Percentiles rank a stretch among this genome's conserved stretches.
Conservation (phyloP, 2,888 invertebrate genomes). For the Schizotus pectinicornis region DNA sequence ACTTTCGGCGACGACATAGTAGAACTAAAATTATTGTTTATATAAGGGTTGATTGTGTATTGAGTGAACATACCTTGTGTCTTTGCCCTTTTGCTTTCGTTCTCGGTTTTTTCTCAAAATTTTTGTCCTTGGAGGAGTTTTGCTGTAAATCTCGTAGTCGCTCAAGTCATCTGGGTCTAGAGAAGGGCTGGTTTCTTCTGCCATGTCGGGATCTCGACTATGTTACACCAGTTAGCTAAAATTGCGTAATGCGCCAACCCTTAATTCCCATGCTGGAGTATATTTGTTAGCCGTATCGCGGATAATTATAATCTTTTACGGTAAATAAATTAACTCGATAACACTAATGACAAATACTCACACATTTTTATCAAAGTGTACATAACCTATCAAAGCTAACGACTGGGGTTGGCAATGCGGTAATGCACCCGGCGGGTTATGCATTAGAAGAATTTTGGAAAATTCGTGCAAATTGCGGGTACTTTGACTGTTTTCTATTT, state of each 20-base stretch:
- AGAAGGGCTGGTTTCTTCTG: constrained; percentile 21
- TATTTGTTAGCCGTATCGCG: constrained; percentile 3
- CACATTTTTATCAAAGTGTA: constrained; percentile 32
- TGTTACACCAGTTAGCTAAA: neutral
- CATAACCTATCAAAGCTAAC: constrained; percentile 25
- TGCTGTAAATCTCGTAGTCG: constrained; percentile 71
- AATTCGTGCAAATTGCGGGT: too few species aligned
- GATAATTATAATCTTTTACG: constrained; percentile 29
- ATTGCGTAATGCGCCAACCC: constrained; percentile 21
- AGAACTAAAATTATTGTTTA: constrained; percentile 17
- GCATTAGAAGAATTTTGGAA: too few species aligned
- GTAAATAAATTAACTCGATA: constrained; percentile 31
- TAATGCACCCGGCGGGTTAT: too few species aligned
- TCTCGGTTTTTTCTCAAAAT: constrained; percentile 63
- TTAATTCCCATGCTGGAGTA: constrained; percentile 9
- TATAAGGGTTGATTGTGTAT: neutral
- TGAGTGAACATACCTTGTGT: constrained; percentile 34
- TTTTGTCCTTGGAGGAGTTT: constrained; percentile 80
- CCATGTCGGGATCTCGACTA: neutral
- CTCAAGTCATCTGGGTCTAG: constrained; percentile 42
- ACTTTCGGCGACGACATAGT: constrained; percentile 36
- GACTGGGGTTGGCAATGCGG: neutral
- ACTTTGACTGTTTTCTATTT: too few species aligned
- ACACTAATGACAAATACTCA: constrained; percentile 29
- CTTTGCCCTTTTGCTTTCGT: constrained; percentile 65